These are phyloP conservation scores for Grus americana DNA, from an alignment of 2,113 vertebrate species.

Conservation along the genomic window DNA sequence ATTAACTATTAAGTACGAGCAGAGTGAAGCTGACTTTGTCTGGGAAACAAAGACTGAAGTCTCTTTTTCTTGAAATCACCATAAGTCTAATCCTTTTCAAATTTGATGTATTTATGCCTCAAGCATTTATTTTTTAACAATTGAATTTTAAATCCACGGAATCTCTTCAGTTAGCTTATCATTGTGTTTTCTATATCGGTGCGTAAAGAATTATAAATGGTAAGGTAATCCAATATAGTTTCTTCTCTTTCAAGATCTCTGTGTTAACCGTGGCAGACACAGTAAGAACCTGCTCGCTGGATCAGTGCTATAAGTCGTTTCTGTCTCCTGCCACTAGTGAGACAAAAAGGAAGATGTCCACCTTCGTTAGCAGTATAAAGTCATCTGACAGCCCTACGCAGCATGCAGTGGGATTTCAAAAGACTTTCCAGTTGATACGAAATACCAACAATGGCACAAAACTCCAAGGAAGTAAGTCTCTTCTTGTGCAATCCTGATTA, in stretches of 20 bases:
- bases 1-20: neutral
- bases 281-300: constrained; percentile 92
- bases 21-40: neutral
- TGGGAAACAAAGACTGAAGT: neutral
- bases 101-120: neutral
- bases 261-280: constrained; percentile 89
- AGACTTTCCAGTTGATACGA: constrained; percentile 93
- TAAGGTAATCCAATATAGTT: neutral
- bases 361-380: constrained; percentile 90
- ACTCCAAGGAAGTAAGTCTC: constrained; percentile 85
- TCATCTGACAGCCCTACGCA: constrained; percentile 89
- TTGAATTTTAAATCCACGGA: neutral
- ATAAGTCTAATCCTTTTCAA: neutral
- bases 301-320: constrained; percentile 95
- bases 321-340: constrained; percentile 97
- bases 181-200: neutral
- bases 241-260: constrained; percentile 82
- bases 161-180: neutral
- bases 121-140: neutral
- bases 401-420: constrained; percentile 92
- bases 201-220: neutral
- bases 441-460: constrained; percentile 88
- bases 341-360: constrained; percentile 97
- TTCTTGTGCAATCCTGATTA: neutral
- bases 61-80: neutral